Base-by-base conservation (phyloP, 2,113 vertebrate species). In the Takifugu bimaculatus region DNA sequence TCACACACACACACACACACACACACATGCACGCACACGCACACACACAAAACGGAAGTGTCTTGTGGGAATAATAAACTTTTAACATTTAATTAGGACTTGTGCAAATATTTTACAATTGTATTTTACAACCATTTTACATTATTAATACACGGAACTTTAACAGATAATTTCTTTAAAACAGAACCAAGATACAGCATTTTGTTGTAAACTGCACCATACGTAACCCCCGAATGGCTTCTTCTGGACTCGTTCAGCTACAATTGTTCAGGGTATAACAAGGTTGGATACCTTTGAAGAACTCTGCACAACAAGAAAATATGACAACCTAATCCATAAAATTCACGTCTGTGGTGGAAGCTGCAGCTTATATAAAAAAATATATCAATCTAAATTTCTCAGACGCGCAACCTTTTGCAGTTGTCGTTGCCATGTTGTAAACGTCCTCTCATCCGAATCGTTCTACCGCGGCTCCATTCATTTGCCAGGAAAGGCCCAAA, bases 401-500 rank as follows among this genome's bases (percentile, higher is more conserved):
- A 20, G 20, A 20, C 20, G 20, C 20, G 20, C 20, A 20, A 20
- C 20, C 20, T 20, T 20, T 20, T 20, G 20, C 20, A 20, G 20
- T 20, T 20, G 20, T 20, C 20, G 20, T 20, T 20, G 20, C 20
- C 20, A 20, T 20, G 20, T 20, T 20, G 20, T 20, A 20, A 20
- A 20, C 20, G 20, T 20, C 20, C 20, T 20, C 20, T 20, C 20
- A 20, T 20, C 20, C 20, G 20, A 20, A 20, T 20, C 20, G 20
- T 20, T 20, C 20, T 78, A 72, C 58, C 85, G 82, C 0, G 73
- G 59, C 48, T 89, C 85, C 65, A 79, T 75, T 76, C 63, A 86
- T 64, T 72, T 85, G 86, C 88, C 86, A 89, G 11, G 85, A 78
- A 39, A 82, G 77, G 57, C 83, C 85, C 20, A 82, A 48, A 55